These are phyloP conservation scores for Maconellicoccus hirsutus DNA, from an alignment of 1,140 invertebrate species.

Conservation along the genomic window DNA sequence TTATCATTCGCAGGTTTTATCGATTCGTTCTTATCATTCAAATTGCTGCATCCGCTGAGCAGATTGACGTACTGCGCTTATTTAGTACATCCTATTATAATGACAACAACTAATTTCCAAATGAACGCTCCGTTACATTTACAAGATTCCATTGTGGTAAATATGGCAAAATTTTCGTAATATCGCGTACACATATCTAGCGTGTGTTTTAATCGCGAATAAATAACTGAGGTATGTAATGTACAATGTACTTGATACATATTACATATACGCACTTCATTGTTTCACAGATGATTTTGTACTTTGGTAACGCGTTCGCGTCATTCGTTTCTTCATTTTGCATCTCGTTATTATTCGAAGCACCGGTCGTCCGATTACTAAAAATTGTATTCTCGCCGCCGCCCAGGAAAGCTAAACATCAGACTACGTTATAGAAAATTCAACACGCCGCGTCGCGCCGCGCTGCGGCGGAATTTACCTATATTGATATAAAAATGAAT, in stretches of 20 bases:
- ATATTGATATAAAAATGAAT: background rate
- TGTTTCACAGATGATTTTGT: conserved; percentile 53
- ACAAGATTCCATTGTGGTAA: conserved; percentile 56
- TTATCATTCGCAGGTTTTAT: conserved; percentile 34
- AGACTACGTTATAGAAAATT: background rate
- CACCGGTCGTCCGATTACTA: conserved; percentile 60
- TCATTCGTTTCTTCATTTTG: conserved; percentile 63
- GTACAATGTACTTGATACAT: background rate
- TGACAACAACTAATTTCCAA: conserved; percentile 60
- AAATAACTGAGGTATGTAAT: background rate
- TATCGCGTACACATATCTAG: no score
- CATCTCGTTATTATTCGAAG: conserved; percentile 63
- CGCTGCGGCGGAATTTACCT: no score
- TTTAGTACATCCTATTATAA: conserved; percentile 74
- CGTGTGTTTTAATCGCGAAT: background rate
- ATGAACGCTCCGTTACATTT: conserved; percentile 66
- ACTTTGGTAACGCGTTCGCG: conserved; percentile 63
- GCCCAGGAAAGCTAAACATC: conserved; percentile 9
- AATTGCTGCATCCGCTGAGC: conserved; percentile 68
- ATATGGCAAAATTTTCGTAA: background rate
- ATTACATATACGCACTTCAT: conserved; percentile 23
- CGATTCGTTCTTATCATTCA: conserved; percentile 63
- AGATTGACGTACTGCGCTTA: conserved; percentile 83
- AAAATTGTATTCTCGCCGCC: conserved; percentile 45
- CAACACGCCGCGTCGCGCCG: no score